Evolutionary conservation across 2,113 vertebrate genomes (phyloP).

Genomic region (Saguinus midas): DNA sequence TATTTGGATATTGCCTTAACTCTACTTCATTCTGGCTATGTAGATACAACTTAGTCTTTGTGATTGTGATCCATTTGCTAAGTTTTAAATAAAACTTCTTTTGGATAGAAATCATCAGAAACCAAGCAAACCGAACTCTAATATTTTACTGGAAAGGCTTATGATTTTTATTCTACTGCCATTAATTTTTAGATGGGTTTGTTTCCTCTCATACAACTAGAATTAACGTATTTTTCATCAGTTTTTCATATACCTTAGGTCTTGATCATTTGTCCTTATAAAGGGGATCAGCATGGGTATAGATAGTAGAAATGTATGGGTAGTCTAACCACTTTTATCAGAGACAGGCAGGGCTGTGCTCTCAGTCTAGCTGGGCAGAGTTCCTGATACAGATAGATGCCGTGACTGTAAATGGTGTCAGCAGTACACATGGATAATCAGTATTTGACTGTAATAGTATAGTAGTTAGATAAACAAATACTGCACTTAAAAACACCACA

Average conservation of each 20-base stretch:
- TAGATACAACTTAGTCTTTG: constrained; percentile 61
- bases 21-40: constrained; percentile 43
- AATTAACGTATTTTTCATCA: constrained; percentile 75
- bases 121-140: constrained; percentile 74
- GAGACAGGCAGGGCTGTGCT: not conserved
- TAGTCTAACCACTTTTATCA: not conserved
- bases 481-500: constrained; percentile 48
- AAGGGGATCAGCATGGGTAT: not conserved
- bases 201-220: constrained; percentile 74
- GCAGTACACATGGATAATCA: not conserved
- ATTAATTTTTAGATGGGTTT: constrained; percentile 63
- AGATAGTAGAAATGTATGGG: not conserved
- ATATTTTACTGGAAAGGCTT: constrained; percentile 74
- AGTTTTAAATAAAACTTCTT: constrained; percentile 77
- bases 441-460: not conserved
- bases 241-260: constrained; percentile 65
- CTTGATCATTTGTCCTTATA: constrained; percentile 22
- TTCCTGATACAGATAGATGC: not conserved
- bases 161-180: constrained; percentile 75
- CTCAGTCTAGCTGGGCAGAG: not conserved
- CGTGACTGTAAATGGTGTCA: not conserved
- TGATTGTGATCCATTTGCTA: constrained; percentile 72
- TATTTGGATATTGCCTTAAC: constrained; percentile 42
- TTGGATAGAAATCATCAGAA: constrained; percentile 75
- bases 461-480: constrained; percentile 63